Evolutionary conservation across 2,888 invertebrate species (phyloP), one percentile per base, ranked within the genome.

Genomic region (Cheilosia vernalis): DNA sequence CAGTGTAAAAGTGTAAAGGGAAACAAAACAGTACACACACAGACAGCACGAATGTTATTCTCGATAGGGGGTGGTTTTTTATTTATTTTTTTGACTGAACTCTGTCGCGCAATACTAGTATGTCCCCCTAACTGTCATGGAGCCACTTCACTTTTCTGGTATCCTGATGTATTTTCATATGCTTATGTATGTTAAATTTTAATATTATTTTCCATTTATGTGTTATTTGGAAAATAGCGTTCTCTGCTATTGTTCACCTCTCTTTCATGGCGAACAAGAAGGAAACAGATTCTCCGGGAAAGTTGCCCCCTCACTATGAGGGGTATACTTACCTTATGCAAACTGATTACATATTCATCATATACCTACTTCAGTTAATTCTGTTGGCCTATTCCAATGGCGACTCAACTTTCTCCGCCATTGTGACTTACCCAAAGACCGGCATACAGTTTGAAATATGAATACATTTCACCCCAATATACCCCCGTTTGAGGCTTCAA

Each of bases 361-460:
- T 77, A 44, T 19, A 61, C 60, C 27, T 19, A 19, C 17, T 49
- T 76, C 13, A 27, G n/a, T 33, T 5, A 1, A 19, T 21, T 2
- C 76, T 85, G 85, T 2, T 67, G 6, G 63, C 85, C 85, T 77
- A 63, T 67, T 77, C 60, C 13, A 67, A 51, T 37, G 42, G 44
- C 61, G 72, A 81, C 85, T 81, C 81, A 67, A 81, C 77, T 85
- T 85, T 85, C 76, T 72, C 81, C 76, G 81, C 74, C 79, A 70
- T 66, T 58, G 49, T 21, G 72, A 19, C 42, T 63, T 21, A 5
- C 21, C 37, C 19, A 40, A 30, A 6, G 61, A 24, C 44, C 15
- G 47, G n/a, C 33, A 17, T 9, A 7, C 37, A 56, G 19, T 17
- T 19, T 30, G 15, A 51, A 60, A 44, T 61, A 5, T 21, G 21